Evolutionary conservation across 2,797 vertebrate genomes (phyloP).

Genomic region (Heteromormyrus szaboi): DNA sequence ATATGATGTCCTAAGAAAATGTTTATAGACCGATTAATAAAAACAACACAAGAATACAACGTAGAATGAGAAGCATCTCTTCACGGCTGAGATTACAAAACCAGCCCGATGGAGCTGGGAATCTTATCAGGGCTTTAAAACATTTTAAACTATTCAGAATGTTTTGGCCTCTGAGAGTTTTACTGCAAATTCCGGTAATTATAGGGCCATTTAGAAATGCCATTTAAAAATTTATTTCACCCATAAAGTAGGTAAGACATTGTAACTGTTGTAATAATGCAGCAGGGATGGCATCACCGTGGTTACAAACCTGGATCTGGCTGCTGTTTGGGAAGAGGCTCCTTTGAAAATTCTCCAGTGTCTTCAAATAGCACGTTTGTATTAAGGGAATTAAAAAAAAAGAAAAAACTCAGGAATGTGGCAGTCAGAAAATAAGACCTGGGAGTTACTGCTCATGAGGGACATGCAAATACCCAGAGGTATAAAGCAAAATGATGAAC

Average conservation of each 20-base stretch:
- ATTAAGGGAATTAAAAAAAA: background rate
- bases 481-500: background rate
- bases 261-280: background rate
- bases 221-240: background rate
- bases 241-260: background rate
- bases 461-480: background rate
- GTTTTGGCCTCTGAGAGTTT: background rate
- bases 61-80: background rate
- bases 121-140: background rate
- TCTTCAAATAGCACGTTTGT: background rate
- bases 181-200: background rate
- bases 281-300: background rate
- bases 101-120: background rate
- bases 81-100: background rate
- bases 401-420: background rate
- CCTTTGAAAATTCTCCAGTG: background rate
- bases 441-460: background rate
- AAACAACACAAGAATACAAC: background rate
- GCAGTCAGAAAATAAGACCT: background rate
- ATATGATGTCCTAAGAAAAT: background rate
- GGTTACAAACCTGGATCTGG: background rate
- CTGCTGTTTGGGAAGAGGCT: background rate
- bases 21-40: background rate
- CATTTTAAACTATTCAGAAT: background rate
- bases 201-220: background rate